Evolutionary conservation across 2,113 vertebrate species (phyloP).

Genomic region (Xenopus tropicalis): DNA sequence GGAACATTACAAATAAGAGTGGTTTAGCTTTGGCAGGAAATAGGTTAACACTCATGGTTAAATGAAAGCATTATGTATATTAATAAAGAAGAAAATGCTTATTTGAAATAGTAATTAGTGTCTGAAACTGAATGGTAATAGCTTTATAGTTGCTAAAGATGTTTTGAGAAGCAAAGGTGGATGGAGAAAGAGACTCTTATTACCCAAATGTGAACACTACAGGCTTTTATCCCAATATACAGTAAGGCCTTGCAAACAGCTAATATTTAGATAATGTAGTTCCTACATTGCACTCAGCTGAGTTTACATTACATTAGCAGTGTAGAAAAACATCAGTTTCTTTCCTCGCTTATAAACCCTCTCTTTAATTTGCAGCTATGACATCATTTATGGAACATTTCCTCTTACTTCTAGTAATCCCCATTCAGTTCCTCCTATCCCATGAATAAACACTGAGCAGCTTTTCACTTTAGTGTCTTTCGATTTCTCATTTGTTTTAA

Average conservation of each 20-base stretch:
- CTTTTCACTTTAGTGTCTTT: constrained; percentile 29
- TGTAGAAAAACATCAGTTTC: not conserved
- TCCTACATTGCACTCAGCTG: constrained; percentile 20
- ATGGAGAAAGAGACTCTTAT: too few relatives aligned
- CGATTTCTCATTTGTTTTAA: constrained; percentile 32
- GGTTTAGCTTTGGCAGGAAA: too few relatives aligned
- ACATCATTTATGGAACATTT: constrained; percentile 29
- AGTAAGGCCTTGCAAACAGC: not conserved
- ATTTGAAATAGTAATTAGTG: too few relatives aligned
- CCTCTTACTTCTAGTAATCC: constrained; percentile 27
- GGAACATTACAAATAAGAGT: too few relatives aligned
- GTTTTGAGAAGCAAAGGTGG: too few relatives aligned
- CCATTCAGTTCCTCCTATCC: constrained; percentile 28
- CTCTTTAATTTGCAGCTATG: constrained; percentile 24
- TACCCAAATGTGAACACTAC: not conserved
- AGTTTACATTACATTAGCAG: constrained; percentile 20
- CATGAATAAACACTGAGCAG: constrained; percentile 37
- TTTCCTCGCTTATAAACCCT: not conserved
- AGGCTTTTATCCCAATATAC: constrained; percentile 2
- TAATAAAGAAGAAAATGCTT: too few relatives aligned
- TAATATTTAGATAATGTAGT: not conserved
- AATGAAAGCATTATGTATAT: too few relatives aligned
- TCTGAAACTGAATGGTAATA: too few relatives aligned
- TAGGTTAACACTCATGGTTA: too few relatives aligned
- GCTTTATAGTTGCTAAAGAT: too few relatives aligned